Percentiles rank a stretch among this genome's conserved stretches.
Conservation (phyloP, 2,888 invertebrate genomes). For the Caenorhabditis sinica region DNA sequence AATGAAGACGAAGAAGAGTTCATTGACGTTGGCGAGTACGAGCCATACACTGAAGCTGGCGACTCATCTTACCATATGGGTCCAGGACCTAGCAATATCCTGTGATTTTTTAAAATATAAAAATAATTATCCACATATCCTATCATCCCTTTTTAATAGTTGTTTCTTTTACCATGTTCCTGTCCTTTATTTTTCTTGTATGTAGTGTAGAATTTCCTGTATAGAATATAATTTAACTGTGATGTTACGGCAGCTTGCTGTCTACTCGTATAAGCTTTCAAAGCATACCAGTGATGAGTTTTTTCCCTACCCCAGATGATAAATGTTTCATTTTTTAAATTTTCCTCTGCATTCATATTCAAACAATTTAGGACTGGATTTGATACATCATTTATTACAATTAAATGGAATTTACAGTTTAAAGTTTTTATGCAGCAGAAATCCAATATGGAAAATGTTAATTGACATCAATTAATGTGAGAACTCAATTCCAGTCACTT, state of each 20-base stretch:
- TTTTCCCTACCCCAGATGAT: slow-evolving; percentile 1
- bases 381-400: slow-evolving; percentile 8
- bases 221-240: slow-evolving; percentile 30
- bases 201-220: slow-evolving; percentile 33
- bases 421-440: neutral
- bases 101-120: neutral
- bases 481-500: slow-evolving; percentile 81
- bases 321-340: slow-evolving; percentile 30
- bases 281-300: slow-evolving; percentile 6
- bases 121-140: neutral
- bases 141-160: neutral
- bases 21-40: slow-evolving; percentile 43
- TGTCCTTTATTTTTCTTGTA: slow-evolving; percentile 12
- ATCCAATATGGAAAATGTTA: neutral
- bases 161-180: slow-evolving; percentile 11
- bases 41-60: slow-evolving; percentile 22
- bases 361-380: no score
- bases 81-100: slow-evolving; percentile 17
- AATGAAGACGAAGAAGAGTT: slow-evolving; percentile 27
- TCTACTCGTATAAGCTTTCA: slow-evolving; percentile 23
- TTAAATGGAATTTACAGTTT: slow-evolving; percentile 10
- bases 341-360: neutral
- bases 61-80: slow-evolving; percentile 15
- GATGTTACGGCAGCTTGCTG: slow-evolving; percentile 4
- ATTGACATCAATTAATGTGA: slow-evolving; percentile 58